Conservation (phyloP, 2,888 invertebrate species). For the Anthoptus insignis region DNA sequence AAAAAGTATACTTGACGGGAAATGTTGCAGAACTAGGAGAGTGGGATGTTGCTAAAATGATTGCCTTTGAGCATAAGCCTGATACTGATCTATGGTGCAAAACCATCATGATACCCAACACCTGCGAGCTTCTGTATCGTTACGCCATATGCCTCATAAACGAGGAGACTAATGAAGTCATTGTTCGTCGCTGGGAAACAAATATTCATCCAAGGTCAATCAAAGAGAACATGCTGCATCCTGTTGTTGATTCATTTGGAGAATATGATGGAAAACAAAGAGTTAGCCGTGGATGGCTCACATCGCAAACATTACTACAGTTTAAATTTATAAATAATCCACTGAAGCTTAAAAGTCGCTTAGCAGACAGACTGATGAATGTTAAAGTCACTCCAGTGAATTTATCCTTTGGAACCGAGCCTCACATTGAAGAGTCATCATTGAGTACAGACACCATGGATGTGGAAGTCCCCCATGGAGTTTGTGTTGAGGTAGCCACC, state of each 20-base stretch:
- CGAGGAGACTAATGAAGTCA: conserved; percentile 85
- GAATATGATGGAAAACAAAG: conserved; percentile 84
- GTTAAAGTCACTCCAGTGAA: conserved; percentile 93
- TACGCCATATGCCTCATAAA: conserved; percentile 92
- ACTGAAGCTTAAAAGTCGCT: conserved; percentile 91
- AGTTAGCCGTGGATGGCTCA: conserved; percentile 94
- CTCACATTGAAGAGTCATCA: conserved; percentile 86
- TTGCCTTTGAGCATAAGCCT: conserved; percentile 82
- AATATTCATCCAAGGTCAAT: conserved; percentile 90
- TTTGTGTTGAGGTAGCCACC: conserved; percentile 89
- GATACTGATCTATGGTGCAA: conserved; percentile 88
- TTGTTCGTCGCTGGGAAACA: conserved; percentile 94
- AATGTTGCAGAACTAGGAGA: conserved; percentile 89
- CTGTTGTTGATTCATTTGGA: conserved; percentile 89
- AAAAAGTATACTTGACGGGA: conserved; percentile 91
- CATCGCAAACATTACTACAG: conserved; percentile 93
- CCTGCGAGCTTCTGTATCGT: conserved; percentile 90
- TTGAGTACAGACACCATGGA: conserved; percentile 89
- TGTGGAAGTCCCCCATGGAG: conserved; percentile 67
- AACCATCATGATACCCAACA: conserved; percentile 88
- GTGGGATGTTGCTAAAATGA: conserved; percentile 89
- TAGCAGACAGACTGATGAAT: conserved; percentile 89
- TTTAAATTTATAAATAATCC: conserved; percentile 94
- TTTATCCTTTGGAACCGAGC: conserved; percentile 82
- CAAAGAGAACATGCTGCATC: conserved; percentile 69